phyloP scores from a whole-genome alignment of 2,888 invertebrate species.

The Caenorhabditis macrosperma region DNA sequence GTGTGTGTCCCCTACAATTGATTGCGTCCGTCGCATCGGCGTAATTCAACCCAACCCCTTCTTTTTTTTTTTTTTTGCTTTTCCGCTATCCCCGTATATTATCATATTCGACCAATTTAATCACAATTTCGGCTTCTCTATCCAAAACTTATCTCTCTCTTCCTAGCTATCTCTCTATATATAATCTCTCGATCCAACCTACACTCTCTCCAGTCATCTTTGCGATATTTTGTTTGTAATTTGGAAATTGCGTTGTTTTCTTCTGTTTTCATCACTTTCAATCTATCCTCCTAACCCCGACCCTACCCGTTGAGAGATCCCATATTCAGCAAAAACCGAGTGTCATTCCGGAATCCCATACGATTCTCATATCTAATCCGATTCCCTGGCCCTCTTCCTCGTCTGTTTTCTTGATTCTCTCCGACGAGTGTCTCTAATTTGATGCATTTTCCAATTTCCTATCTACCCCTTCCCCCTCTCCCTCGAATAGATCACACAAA shows the following conservation, averaged over 20 bases:
- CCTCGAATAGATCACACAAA: too few species aligned
- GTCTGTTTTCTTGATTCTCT: background rate
- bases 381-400: background rate
- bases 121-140: constrained; percentile 50
- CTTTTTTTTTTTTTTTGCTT: background rate
- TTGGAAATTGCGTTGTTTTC: too few species aligned
- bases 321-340: too few species aligned
- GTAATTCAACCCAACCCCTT: constrained; percentile 40
- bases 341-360: too few species aligned
- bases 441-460: too few species aligned
- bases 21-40: constrained; percentile 69
- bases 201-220: background rate
- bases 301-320: too few species aligned
- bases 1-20: constrained; percentile 69
- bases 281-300: too few species aligned
- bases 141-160: background rate
- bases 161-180: background rate
- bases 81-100: constrained; percentile 9
- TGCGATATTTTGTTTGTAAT: constrained; percentile 23
- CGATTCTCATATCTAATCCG: background rate
- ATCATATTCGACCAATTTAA: constrained; percentile 45
- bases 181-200: background rate
- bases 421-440: background rate
- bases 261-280: too few species aligned
- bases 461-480: too few species aligned